Evolutionary conservation across 2,797 vertebrate genomes (phyloP), one percentile per base, ranked within the genome.

Genomic region (Vespertilio murinus): DNA sequence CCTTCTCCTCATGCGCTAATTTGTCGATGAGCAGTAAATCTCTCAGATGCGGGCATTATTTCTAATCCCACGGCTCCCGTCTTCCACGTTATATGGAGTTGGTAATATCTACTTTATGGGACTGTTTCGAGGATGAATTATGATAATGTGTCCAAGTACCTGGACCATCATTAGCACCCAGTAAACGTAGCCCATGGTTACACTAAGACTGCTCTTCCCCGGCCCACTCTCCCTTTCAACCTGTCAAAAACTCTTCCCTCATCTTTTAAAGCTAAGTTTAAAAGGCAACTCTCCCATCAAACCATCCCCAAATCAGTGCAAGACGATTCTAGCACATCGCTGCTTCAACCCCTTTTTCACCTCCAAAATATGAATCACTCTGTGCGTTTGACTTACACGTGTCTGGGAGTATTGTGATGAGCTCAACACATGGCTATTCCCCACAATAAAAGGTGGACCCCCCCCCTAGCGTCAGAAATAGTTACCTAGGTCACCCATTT

Each of bases 261-360:
- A 45, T n/a, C 25, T 35, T 79, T 45, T 71, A 87, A 93, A 82
- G 25, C 10, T 71, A 52, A 77, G 13, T 87, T 75, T 69, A 93
- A 93, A 95, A 87, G 25, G 64, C 33, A n/a, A n/a, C 30, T 90
- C 52, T 79, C 73, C 65, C 69, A 54, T 33, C 25, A 95, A 77
- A 33, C 35, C 12, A 82, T 35, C 23, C 40, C 33, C 49, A 47
- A 35, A 28, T 16, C 64, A 59, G 28, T 54, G 8, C 1, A 20
- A 59, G 38, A 28, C 23, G 1, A 35, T 30, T 65, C 30, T 5
- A 30, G 40, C 16, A 73, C 11, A 20, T 28, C 5, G 52, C 56
- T 67, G 35, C 52, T 69, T 38, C 83, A 77, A 74, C 10, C 56
- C 16, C 7, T 61, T 25, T 33, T 61, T 61, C 38, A 71, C 9